Evolutionary conservation across 2,113 vertebrate genomes (phyloP).

Genomic region (Lepus americanus): DNA sequence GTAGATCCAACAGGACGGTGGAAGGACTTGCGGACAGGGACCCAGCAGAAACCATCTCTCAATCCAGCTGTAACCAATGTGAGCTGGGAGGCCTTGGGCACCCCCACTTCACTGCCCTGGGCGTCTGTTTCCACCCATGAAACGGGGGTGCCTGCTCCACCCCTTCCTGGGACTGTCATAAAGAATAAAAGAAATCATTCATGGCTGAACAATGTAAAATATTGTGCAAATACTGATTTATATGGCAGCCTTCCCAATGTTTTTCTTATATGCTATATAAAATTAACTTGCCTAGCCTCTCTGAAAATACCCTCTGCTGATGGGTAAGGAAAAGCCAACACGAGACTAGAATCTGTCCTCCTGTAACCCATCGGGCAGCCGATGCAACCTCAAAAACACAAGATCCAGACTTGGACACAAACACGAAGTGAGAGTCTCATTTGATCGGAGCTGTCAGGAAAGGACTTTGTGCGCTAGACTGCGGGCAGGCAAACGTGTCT

Average conservation of each 20-base stretch:
- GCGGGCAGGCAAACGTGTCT: neutral
- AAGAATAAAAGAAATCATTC: neutral
- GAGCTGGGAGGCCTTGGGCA: neutral
- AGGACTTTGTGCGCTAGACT: neutral
- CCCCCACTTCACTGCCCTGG: neutral
- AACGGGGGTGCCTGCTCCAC: neutral
- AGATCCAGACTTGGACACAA: neutral
- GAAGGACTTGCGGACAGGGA: neutral
- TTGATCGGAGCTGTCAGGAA: neutral
- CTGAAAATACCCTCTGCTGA: neutral
- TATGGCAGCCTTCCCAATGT: neutral
- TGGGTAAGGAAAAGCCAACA: neutral
- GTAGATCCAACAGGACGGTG: too few species aligned
- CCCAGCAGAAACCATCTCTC: neutral
- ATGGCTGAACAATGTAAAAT: conserved; percentile 24
- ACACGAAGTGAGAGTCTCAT: neutral
- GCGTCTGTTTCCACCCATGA: neutral
- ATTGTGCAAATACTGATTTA: neutral
- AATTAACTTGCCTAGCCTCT: conserved; percentile 43
- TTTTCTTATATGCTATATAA: neutral
- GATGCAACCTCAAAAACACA: neutral
- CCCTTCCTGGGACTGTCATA: neutral
- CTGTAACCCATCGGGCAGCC: neutral
- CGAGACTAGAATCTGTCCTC: neutral
- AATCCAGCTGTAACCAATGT: neutral